These are phyloP conservation scores for Deladenus siricidicola DNA, from an alignment of 2,888 invertebrate genomes.

Conservation along the genomic window DNA sequence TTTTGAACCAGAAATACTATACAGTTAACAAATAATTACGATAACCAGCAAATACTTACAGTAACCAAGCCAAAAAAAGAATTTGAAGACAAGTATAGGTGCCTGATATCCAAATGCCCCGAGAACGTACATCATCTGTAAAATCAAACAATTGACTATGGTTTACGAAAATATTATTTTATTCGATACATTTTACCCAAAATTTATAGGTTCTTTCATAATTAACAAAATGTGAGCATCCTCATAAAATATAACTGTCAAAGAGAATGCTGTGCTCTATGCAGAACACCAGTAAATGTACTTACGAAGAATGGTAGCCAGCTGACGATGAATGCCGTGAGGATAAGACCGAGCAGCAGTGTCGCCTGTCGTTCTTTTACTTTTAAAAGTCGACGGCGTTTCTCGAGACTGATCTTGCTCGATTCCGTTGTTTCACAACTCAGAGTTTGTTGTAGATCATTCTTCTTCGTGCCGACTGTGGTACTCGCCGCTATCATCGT, in stretches of 20 bases:
- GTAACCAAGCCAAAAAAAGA: constrained; percentile 79
- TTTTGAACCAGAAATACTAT: no score
- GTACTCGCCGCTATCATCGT: not conserved
- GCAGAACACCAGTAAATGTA: no score
- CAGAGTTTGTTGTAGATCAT: not conserved
- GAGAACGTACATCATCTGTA: constrained; percentile 57
- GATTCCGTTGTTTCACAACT: not conserved
- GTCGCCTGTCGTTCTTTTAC: constrained; percentile 80
- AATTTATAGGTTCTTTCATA: no score
- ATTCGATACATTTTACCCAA: no score
- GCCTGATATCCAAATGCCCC: constrained; percentile 54
- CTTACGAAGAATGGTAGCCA: constrained; percentile 87
- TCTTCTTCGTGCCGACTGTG: not conserved
- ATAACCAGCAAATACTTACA: constrained; percentile 72
- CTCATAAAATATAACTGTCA: no score
- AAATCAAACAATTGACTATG: no score
- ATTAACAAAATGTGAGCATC: no score
- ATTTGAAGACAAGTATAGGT: constrained; percentile 47
- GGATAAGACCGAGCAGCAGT: constrained; percentile 86
- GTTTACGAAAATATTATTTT: no score
- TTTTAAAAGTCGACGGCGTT: constrained; percentile 26
- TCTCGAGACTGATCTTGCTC: constrained; percentile 30
- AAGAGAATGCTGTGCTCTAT: no score
- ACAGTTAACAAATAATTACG: no score
- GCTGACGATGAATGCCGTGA: constrained; percentile 95